Conservation (phyloP, 2,113 vertebrate genomes). For the Pachypanchax playfairii region DNA sequence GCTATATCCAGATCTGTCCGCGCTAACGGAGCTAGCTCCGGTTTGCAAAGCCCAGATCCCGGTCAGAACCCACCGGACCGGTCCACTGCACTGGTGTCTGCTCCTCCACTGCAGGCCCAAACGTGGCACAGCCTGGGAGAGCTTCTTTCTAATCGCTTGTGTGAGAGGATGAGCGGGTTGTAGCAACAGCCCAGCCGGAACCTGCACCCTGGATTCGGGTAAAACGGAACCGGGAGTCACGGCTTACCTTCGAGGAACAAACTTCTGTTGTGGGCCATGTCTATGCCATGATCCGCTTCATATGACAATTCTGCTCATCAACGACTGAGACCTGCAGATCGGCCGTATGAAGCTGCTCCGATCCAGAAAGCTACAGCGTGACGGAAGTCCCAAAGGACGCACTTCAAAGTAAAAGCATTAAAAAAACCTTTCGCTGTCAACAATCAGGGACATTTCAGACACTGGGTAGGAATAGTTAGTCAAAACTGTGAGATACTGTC, state of each 20-base stretch:
- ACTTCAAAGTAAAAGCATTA: constrained; percentile 33
- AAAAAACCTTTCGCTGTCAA: too few relatives aligned
- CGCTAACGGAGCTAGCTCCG: constrained; percentile 44
- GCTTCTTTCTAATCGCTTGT: neutral
- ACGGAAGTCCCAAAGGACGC: neutral
- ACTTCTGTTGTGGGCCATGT: constrained; percentile 80
- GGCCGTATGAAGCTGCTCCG: constrained; percentile 8
- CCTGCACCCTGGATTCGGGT: neutral
- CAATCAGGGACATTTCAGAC: too few relatives aligned
- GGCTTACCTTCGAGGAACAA: constrained; percentile 80
- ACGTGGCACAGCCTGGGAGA: constrained; percentile 8
- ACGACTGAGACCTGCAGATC: neutral
- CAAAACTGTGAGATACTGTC: too few relatives aligned
- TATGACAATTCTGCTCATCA: constrained; percentile 19
- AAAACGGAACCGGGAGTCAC: constrained; percentile 16
- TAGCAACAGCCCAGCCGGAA: neutral
- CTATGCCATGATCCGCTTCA: constrained; percentile 72
- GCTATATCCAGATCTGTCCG: constrained; percentile 36
- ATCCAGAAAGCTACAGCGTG: neutral
- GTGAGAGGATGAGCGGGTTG: constrained; percentile 4
- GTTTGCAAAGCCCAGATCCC: neutral
- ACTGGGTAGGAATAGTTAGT: too few relatives aligned
- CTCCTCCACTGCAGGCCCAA: neutral
- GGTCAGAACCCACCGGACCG: neutral
- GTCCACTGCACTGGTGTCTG: neutral